phyloP scores from a whole-genome alignment of 2,797 vertebrate genomes.

The Coreius guichenoti region DNA sequence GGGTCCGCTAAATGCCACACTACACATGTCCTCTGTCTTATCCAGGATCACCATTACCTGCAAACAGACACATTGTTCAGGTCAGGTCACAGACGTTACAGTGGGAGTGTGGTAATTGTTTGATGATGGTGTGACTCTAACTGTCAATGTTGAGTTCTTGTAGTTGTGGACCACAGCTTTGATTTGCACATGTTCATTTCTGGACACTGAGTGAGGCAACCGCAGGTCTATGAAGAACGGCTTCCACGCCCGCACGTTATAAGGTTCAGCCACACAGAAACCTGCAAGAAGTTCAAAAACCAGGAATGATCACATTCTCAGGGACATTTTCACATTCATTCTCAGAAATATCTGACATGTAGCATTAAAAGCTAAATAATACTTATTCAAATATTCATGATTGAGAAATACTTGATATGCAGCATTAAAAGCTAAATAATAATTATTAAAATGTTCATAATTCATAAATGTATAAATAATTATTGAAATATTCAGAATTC shows the following conservation, averaged over 20 bases:
- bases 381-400: too few relatives aligned
- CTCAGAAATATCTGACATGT: background rate
- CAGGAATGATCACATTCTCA: background rate
- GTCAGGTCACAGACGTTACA: background rate
- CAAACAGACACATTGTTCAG: background rate
- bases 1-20: constrained; percentile 78
- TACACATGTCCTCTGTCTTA: constrained; percentile 86
- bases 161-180: constrained; percentile 82
- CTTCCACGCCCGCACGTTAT: constrained; percentile 72
- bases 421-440: too few relatives aligned
- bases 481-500: too few relatives aligned
- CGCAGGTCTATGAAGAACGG: constrained; percentile 79
- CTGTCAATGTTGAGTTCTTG: constrained; percentile 61
- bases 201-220: constrained; percentile 79
- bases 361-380: background rate
- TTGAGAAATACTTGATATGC: too few relatives aligned
- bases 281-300: constrained; percentile 64
- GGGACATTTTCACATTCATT: background rate
- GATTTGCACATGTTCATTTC: constrained; percentile 79
- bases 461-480: background rate
- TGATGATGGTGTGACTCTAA: constrained; percentile 47
- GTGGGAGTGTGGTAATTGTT: background rate
- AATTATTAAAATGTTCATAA: background rate
- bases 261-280: constrained; percentile 81
- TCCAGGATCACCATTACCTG: constrained; percentile 87